phyloP scores from a whole-genome alignment of 1,140 invertebrate species.

The Papilio aristodemus region DNA sequence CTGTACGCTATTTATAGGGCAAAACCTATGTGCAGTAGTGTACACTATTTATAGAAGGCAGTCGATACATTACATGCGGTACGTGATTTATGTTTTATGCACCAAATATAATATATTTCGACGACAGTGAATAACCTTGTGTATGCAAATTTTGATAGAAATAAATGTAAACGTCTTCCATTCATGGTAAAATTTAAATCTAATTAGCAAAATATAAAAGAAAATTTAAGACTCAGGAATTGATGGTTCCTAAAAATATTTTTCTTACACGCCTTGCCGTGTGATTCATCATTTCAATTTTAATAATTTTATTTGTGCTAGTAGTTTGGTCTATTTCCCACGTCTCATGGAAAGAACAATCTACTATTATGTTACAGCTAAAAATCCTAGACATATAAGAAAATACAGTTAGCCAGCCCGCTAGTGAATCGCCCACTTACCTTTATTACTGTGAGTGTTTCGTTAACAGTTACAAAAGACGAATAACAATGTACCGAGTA shows the following conservation, averaged over 20 bases:
- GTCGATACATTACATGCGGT: background rate
- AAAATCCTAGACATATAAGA: background rate
- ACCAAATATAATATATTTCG: background rate
- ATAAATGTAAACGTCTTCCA: background rate
- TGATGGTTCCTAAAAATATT: no score
- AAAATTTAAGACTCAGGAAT: no score
- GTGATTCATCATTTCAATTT: no score
- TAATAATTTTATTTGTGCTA: no score
- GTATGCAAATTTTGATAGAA: background rate
- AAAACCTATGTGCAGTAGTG: background rate
- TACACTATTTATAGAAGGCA: background rate
- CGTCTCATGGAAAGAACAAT: background rate
- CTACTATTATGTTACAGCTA: background rate
- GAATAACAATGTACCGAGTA: conserved; percentile 8
- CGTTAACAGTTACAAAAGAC: conserved; percentile 10
- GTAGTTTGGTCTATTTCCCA: background rate
- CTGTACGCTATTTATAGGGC: conserved; percentile 5
- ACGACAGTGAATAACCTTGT: background rate
- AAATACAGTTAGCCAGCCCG: conserved; percentile 2
- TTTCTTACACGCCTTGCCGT: no score
- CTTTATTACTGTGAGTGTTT: background rate
- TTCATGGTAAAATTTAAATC: background rate
- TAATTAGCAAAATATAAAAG: background rate
- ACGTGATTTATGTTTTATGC: background rate
- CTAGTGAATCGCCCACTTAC: background rate